phyloP scores from a whole-genome alignment of 2,797 vertebrate species.

The Apogon hyalosoma region DNA sequence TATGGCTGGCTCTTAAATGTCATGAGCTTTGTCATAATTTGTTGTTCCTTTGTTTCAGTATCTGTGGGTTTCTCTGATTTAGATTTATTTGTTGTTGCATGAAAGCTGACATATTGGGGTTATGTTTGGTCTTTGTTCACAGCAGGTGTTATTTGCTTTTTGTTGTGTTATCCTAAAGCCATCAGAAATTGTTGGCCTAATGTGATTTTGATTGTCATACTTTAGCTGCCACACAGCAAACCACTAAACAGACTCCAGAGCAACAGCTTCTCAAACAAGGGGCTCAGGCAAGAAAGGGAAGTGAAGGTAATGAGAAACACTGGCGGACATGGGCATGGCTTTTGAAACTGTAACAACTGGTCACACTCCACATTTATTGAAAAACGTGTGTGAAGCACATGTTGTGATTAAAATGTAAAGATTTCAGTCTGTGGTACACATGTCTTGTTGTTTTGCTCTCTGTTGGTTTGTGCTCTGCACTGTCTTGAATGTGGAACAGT shows the following conservation, averaged over 20 bases:
- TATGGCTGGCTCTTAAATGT: neutral
- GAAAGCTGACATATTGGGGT: conserved; percentile 6
- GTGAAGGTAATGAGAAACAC: conserved; percentile 73
- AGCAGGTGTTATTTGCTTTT: neutral
- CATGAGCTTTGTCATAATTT: conserved; percentile 1
- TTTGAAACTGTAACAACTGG: conserved; percentile 2
- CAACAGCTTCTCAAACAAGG: conserved; percentile 53
- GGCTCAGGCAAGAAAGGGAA: conserved; percentile 36
- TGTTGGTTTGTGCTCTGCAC: neutral
- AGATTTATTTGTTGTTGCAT: conserved; percentile 10
- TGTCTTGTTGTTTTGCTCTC: neutral
- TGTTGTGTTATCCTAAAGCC: neutral
- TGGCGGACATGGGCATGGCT: conserved; percentile 20
- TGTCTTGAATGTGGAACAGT: conserved; percentile 1
- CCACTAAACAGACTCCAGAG: conserved; percentile 51
- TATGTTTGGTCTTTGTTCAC: conserved; percentile 7
- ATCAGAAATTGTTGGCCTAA: conserved; percentile 4
- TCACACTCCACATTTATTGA: neutral
- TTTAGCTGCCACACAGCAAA: conserved; percentile 49
- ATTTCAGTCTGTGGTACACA: conserved; percentile 3
- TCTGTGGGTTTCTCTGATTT: conserved; percentile 10
- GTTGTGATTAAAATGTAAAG: neutral
- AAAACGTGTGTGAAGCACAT: neutral
- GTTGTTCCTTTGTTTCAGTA: neutral
- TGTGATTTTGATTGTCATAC: conserved; percentile 39